Base-by-base conservation (phyloP, 2,888 invertebrate species). In the Tipula lateralis region DNA sequence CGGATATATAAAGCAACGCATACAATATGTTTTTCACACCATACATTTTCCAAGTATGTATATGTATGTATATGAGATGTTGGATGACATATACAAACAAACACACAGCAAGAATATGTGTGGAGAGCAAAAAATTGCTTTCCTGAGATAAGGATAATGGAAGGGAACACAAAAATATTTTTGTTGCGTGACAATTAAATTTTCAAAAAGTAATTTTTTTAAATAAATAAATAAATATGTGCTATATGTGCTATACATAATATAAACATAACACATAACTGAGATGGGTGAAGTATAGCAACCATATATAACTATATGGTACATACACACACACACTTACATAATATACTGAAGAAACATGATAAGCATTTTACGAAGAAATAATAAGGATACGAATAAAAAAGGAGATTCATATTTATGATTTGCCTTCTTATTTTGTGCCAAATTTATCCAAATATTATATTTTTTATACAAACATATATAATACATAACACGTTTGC, bases 111-210 rank as follows among this genome's bases (percentile, higher is more conserved):
- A 24, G 24, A 66, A 24, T 66, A 24, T 66, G 66, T 66, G 66
- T 66, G 66, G 66, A 66, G 19, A 66, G 66, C 24, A 66, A 66
- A 50, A 44, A 50, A 16, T 1, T 12, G 2, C 9, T 24, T 66
- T 66, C 4, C 1, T 44, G 16, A 44, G 66, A 66, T 66, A 66
- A 66, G 24, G 66, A 66, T 66, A 66, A 66, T 66, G 66, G 66
- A 24, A 66, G 66, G 66, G 66, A 66, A 66, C 66, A 66, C 24
- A 24, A 66, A 66, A 66, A 66, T 66, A 66, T 66, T 66, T 66
- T 66, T 24, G 66, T 66, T 66, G 66, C 66, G 66, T 66, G 66
- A 66, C 66, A 66, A 66, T 66, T 66, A 66, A 66, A 66, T 66
- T 66, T 66, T 24, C 66, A 66, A 9, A 66, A 66, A 24, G 19